Evolutionary conservation across 2,888 invertebrate species (phyloP), one percentile per base, ranked within the genome.

Genomic region (Bimastos eiseni): DNA sequence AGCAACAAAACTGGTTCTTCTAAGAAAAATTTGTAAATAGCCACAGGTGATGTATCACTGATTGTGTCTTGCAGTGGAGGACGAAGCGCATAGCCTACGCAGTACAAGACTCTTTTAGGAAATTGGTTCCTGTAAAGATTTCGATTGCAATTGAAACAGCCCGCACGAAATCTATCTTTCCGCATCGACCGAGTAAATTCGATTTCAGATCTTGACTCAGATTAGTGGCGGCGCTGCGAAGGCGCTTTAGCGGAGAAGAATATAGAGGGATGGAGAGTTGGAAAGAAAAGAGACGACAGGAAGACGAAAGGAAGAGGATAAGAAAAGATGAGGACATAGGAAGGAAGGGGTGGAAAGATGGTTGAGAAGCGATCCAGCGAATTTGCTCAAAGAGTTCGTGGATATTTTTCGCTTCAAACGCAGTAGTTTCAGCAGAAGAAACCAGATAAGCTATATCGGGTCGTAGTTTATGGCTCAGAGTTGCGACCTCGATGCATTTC

Each of bases 151-250:
- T 86, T 86, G 86, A 86, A 36, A 86, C 37, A 86, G 24, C 36
- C 86, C 37, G 21, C 37, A 24, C 33, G 86, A 34, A 34, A 86
- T 86, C 86, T 86, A 86, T 86, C 86, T 86, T 86, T 86, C 34
- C 37, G 36, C 86, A 86, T 86, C 86, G 86, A 86, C 36, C 86
- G 86, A 36, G 86, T 86, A 86, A 86, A 86, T 86, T 86, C 37
- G 86, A 86, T 86, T 86, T 86, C 86, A 86, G 86, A 86, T 86
- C 86, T 86, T 86, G 86, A 86, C 36, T 34, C 37, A 86, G 86
- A 86, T 86, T 86, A 86, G 86, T 34, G 34, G 34, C 86, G 36
- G 86, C 86, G 86, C 86, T 1, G 34, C 55, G 24, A 30, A 55
- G 55, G 55, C 21, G 24, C 55, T 70, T n/a, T 70, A 70, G 70